Evolutionary conservation across 2,113 vertebrate species (phyloP).

Genomic region (Sitta europaea): DNA sequence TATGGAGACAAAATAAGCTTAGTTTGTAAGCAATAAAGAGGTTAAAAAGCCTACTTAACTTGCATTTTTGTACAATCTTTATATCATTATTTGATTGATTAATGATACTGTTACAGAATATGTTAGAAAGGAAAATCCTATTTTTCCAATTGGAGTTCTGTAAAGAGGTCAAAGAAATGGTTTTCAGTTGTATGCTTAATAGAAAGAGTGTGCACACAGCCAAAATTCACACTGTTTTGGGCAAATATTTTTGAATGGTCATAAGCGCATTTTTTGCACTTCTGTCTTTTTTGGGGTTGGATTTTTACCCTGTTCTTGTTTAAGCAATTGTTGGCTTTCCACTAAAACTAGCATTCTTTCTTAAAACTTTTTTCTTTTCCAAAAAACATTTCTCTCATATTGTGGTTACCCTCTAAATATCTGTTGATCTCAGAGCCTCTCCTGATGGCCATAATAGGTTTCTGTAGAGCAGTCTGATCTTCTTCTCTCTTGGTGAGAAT

Average conservation of each 20-base stretch:
- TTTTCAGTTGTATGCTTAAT: neutral
- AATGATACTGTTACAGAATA: neutral
- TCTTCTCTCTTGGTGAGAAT: neutral
- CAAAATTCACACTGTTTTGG: neutral
- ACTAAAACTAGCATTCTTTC: neutral
- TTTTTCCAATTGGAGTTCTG: neutral
- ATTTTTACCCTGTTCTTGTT: neutral
- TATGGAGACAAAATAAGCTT: neutral
- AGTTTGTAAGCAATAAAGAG: neutral
- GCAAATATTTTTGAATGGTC: neutral
- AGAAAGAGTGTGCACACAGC: neutral
- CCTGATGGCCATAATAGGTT: neutral
- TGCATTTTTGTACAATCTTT: neutral
- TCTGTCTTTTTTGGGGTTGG: rapidly evolving
- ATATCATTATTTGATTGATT: neutral
- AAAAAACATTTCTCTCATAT: neutral
- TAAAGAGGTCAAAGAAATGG: neutral
- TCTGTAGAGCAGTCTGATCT: neutral
- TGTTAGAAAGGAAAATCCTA: neutral
- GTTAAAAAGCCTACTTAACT: neutral
- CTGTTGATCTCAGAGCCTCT: neutral
- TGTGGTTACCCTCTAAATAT: neutral
- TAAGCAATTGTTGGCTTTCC: neutral
- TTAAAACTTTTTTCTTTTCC: neutral
- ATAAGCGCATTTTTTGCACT: rapidly evolving